Conservation (phyloP, 2,797 vertebrate species). For the Cynopterus sphinx region DNA sequence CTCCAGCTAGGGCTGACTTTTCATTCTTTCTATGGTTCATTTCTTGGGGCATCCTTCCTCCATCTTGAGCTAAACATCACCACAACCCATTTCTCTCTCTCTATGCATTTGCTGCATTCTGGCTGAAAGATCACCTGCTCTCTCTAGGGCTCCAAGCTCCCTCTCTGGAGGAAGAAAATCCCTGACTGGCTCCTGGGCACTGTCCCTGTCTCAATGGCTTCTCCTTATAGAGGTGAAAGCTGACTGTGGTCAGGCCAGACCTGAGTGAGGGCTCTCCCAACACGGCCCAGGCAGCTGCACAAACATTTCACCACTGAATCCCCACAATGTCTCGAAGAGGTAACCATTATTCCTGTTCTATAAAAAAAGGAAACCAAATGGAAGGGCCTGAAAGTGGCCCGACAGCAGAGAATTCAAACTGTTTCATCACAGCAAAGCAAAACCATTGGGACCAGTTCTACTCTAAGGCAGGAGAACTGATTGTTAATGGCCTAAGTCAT, state of each 20-base stretch:
- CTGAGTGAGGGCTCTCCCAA: neutral
- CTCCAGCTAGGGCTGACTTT: neutral
- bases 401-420: neutral
- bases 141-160: neutral
- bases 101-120: neutral
- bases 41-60: neutral
- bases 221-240: neutral
- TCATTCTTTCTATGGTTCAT: neutral
- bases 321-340: neutral
- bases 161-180: neutral
- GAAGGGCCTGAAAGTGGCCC: neutral
- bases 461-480: neutral
- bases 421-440: neutral
- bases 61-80: neutral
- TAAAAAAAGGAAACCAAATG: neutral
- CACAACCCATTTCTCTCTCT: neutral
- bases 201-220: neutral
- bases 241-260: neutral
- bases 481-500: neutral
- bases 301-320: rapidly evolving
- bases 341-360: neutral
- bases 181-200: neutral
- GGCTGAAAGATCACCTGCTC: neutral
- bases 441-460: neutral
- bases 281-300: neutral